Evolutionary conservation across 2,797 vertebrate genomes (phyloP), one percentile per base, ranked within the genome.

Genomic region (Leptodactylus fallax): DNA sequence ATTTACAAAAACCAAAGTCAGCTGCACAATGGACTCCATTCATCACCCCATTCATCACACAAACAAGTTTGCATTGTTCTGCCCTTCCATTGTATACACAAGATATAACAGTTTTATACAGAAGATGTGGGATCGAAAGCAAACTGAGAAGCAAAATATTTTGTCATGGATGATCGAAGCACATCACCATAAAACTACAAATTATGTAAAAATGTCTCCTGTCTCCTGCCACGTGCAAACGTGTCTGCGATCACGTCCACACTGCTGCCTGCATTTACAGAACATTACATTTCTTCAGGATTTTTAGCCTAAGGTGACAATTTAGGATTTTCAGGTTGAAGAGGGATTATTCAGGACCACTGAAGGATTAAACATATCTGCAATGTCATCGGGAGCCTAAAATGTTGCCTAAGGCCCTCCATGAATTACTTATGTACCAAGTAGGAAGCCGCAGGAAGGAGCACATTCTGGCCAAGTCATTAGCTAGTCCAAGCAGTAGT

Each of bases 61-160:
- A 19, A 56, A n/a, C 79, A n/a, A 45, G 25, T 45, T 36, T 72
- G 53, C 45, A 45, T 56, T 58, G 65, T 72, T 83, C 81, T 16
- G 65, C 25, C 51, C 27, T 45, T 36, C 21, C 69, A 13, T 23
- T 76, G 60, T 58, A 76, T 80, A 63, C 21, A 61, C 58, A 80
- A 80, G 6, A 84, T 60, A 69, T 23, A n/a, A 56, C 58, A 74
- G 19, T 74, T 61, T 21, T 80, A 61, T 47, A 16, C 58, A 74
- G 36, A 84, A 49, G 53, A 74, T 76, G 69, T 71, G 69, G 82
- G 82, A 10, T n/a, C 9, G 14, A 56, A 56, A 61, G 55, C 69
- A 23, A 74, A 77, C 71, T 47, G 55, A 19, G 71, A 69, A 58
- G 81, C 17, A 55, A 84, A 71, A 84, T 72, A 72, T 61, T 61